Conservation (phyloP, 2,888 invertebrate species). For the Hedychridium roseum region DNA sequence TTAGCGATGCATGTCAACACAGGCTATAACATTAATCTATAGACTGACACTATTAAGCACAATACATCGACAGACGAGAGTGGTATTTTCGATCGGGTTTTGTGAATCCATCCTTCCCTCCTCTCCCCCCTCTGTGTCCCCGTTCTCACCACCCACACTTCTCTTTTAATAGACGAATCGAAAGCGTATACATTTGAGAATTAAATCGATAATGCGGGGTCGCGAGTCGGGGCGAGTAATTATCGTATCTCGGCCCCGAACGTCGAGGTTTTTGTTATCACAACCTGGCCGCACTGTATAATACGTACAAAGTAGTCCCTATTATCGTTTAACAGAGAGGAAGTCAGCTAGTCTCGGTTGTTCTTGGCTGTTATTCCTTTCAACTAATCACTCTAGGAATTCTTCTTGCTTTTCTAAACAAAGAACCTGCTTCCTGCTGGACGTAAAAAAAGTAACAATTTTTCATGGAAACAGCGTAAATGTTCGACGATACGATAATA, state of each 20-base stretch:
- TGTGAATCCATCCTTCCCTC: too few relatives aligned
- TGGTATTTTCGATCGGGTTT: too few relatives aligned
- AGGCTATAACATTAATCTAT: too few relatives aligned
- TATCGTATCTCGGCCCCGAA: conserved; percentile 32
- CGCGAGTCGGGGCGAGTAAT: conserved; percentile 35
- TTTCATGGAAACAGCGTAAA: too few relatives aligned
- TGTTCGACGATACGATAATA: too few relatives aligned
- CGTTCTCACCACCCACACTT: not conserved
- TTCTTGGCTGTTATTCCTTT: conserved; percentile 21
- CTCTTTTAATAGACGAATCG: conserved; percentile 35
- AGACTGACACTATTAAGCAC: too few relatives aligned
- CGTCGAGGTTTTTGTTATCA: conserved; percentile 5
- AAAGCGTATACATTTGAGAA: conserved; percentile 47
- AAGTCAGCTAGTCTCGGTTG: conserved; percentile 19
- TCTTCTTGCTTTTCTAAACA: conserved; percentile 11
- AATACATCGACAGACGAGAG: too few relatives aligned
- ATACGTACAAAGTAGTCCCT: conserved; percentile 23
- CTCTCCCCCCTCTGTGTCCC: conserved; percentile 1
- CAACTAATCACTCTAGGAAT: conserved; percentile 22
- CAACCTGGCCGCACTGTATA: conserved; percentile 29
- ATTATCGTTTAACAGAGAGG: conserved; percentile 27
- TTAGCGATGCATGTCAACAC: too few relatives aligned
- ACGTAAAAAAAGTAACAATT: too few relatives aligned
- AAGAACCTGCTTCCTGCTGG: too few relatives aligned
- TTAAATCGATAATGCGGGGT: conserved; percentile 50